Evolutionary conservation across 2,797 vertebrate species (phyloP).

Genomic region (Argyrosomus regius): DNA sequence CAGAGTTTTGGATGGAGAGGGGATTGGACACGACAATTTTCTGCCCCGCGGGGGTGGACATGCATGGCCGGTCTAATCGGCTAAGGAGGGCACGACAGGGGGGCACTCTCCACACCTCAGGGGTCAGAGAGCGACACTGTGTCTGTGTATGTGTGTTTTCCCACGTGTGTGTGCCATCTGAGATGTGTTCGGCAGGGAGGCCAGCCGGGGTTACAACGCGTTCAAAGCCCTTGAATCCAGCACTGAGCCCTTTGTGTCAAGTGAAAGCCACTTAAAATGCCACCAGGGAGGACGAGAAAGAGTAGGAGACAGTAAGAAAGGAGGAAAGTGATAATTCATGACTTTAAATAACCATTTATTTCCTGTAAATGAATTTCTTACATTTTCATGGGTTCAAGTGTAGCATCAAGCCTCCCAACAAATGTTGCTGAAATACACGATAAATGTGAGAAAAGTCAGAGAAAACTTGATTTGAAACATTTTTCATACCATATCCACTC

Average conservation of each 20-base stretch:
- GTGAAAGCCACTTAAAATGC: constrained; percentile 40
- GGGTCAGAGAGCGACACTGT: constrained; percentile 31
- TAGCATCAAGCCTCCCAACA: neutral
- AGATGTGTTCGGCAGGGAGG: constrained; percentile 33
- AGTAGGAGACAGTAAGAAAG: neutral
- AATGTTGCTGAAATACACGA: neutral
- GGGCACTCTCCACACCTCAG: constrained; percentile 63
- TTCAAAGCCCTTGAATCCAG: constrained; percentile 22
- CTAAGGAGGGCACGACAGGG: constrained; percentile 55
- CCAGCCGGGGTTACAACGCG: neutral
- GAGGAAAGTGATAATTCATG: neutral
- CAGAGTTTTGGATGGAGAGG: constrained; percentile 39
- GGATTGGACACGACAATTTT: constrained; percentile 71
- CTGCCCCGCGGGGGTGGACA: constrained; percentile 61
- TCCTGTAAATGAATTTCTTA: neutral
- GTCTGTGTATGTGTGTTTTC: constrained; percentile 31
- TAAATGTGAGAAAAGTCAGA: neutral
- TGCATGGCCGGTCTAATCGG: constrained; percentile 65
- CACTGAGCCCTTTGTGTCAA: constrained; percentile 25
- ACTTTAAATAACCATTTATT: neutral
- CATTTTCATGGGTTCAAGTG: neutral
- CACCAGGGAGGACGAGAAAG: constrained; percentile 7
- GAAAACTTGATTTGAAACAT: neutral
- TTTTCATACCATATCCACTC: neutral
- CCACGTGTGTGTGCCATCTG: neutral